Conservation (phyloP, 2,888 invertebrate genomes). For the Linhomoeus sp. region DNA sequence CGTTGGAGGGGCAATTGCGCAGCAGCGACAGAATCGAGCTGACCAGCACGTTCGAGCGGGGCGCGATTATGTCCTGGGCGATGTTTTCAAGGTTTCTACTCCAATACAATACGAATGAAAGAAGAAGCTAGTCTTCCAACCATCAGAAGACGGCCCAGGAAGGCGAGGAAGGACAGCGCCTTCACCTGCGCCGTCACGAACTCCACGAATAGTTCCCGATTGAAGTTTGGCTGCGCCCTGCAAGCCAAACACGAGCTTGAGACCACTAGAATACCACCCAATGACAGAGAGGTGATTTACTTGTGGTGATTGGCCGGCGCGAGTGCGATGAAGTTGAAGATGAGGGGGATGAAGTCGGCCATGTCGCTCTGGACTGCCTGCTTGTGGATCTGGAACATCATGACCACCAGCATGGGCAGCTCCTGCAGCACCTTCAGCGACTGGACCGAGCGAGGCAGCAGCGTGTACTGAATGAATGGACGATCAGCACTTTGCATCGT, state of each 20-base stretch:
- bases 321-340: conserved; percentile 78
- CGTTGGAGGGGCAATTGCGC: conserved; percentile 53
- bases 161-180: conserved; percentile 82
- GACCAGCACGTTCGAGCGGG: conserved; percentile 61
- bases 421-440: conserved; percentile 92
- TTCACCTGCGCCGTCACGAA: conserved; percentile 97
- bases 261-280: too few species aligned
- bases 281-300: conserved; percentile 47
- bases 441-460: conserved; percentile 74
- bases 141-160: conserved; percentile 73
- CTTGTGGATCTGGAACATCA: conserved; percentile 80
- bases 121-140: too few species aligned
- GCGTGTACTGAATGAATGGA: conserved; percentile 74
- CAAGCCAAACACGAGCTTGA: conserved; percentile 40
- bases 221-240: conserved; percentile 60
- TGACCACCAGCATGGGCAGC: conserved; percentile 81
- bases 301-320: conserved; percentile 63
- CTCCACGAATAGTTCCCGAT: conserved; percentile 93
- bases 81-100: too few species aligned
- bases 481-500: too few species aligned
- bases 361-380: conserved; percentile 83
- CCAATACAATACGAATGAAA: too few species aligned
- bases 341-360: conserved; percentile 79
- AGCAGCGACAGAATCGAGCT: conserved; percentile 76
- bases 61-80: conserved; percentile 46